Conservation (phyloP, 2,113 vertebrate species). For the Turdus rufiventris region DNA sequence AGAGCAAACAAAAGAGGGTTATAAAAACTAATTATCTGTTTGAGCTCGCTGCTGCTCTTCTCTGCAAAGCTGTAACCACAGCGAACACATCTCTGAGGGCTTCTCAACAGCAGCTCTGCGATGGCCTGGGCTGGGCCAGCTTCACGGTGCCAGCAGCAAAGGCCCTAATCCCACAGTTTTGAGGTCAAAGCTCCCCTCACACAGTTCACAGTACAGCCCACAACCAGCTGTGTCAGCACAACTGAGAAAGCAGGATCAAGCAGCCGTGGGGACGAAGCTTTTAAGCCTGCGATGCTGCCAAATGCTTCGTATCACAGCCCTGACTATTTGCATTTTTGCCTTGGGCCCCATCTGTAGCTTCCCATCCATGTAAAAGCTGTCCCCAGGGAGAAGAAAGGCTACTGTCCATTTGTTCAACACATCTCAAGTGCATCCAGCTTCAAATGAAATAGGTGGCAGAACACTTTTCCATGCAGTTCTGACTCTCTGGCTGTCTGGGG, state of each 20-base stretch:
- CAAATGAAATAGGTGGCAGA: constrained; percentile 30
- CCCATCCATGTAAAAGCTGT: constrained; percentile 40
- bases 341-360: constrained; percentile 58
- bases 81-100: neutral
- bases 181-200: constrained; percentile 28
- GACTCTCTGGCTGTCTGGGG: neutral
- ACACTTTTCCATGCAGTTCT: neutral
- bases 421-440: neutral
- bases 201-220: constrained; percentile 26
- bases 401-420: constrained; percentile 47
- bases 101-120: neutral
- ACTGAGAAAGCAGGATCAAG: constrained; percentile 33
- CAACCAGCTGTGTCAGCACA: constrained; percentile 64
- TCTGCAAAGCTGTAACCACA: neutral
- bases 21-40: constrained; percentile 29
- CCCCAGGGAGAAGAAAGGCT: constrained; percentile 19
- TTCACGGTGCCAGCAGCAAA: neutral
- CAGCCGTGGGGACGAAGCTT: constrained; percentile 35
- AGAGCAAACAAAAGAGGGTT: constrained; percentile 28
- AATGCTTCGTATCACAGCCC: constrained; percentile 54
- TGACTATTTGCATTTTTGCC: constrained; percentile 58
- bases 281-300: constrained; percentile 25
- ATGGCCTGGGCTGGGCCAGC: neutral
- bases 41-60: neutral
- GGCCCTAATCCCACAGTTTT: neutral